Evolutionary conservation across 1,140 invertebrate species (phyloP).

Genomic region (Drosophila jambulina): DNA sequence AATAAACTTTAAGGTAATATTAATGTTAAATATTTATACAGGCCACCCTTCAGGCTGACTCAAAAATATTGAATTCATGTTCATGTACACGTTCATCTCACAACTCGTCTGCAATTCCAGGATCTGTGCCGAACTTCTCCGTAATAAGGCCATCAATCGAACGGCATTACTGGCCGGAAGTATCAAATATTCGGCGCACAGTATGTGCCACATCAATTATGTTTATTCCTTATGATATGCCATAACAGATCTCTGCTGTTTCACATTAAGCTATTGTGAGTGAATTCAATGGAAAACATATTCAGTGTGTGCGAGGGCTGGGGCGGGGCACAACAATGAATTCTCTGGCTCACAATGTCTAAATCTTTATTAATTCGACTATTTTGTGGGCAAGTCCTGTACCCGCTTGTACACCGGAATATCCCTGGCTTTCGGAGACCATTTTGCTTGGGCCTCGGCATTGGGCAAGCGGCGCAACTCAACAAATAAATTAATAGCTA

Average conservation of each 20-base stretch:
- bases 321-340: conserved; percentile 25
- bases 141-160: conserved; percentile 38
- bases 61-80: background rate
- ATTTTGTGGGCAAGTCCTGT: conserved; percentile 49
- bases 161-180: conserved; percentile 11
- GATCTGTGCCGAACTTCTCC: background rate
- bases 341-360: conserved; percentile 69
- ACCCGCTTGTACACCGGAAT: background rate
- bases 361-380: conserved; percentile 83
- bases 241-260: conserved; percentile 44
- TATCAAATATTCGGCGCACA: conserved; percentile 30
- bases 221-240: conserved; percentile 50
- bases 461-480: conserved; percentile 49
- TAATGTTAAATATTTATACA: background rate
- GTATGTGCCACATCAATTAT: conserved; percentile 35
- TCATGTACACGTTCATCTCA: background rate
- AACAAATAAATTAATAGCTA: conserved; percentile 84
- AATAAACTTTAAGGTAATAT: background rate
- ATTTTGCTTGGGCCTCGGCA: conserved; percentile 15
- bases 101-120: background rate
- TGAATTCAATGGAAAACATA: conserved; percentile 47
- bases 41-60: background rate
- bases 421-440: background rate
- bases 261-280: conserved; percentile 43
- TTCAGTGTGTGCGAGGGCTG: conserved; percentile 30